A percentile compares a stretch with the other conserved stretches of the same genome.
phyloP scores from a whole-genome alignment of 92 coral and sea anemone genomes.

The Porites rus region DNA sequence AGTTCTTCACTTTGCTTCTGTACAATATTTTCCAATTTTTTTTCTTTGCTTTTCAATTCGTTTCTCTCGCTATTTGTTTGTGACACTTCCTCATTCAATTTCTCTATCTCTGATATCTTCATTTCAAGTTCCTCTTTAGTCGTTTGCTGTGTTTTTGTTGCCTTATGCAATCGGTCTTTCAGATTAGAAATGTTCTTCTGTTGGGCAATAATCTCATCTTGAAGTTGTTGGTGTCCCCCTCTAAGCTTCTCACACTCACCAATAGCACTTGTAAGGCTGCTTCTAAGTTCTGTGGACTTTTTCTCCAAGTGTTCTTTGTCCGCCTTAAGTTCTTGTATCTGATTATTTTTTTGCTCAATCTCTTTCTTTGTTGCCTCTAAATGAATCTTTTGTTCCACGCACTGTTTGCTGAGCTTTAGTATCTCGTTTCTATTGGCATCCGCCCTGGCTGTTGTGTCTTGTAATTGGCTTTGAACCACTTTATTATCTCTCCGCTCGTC shows the following conservation, averaged over 20 bases:
- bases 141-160: conserved; percentile 62
- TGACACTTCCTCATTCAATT: conserved; percentile 70
- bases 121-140: conserved; percentile 75
- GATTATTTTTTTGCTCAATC: conserved; percentile 71
- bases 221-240: conserved; percentile 82
- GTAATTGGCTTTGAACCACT: conserved; percentile 81
- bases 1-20: conserved; percentile 66
- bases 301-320: conserved; percentile 83
- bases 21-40: conserved; percentile 64
- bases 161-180: conserved; percentile 78
- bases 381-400: conserved; percentile 80
- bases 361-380: conserved; percentile 79
- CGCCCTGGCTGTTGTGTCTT: conserved; percentile 74
- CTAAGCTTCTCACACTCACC: conserved; percentile 88
- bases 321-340: conserved; percentile 75
- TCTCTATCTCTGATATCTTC: conserved; percentile 58
- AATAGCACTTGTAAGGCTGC: conserved; percentile 67
- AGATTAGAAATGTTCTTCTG: conserved; percentile 70
- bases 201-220: conserved; percentile 80
- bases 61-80: conserved; percentile 58
- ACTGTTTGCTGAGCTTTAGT: conserved; percentile 86
- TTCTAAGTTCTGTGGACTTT: conserved; percentile 72
- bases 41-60: conserved; percentile 62
- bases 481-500: conserved; percentile 84
- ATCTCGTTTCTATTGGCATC: conserved; percentile 82